Evolutionary conservation across 2,888 invertebrate species (phyloP).

Genomic region (Phyto melanocephala): DNA sequence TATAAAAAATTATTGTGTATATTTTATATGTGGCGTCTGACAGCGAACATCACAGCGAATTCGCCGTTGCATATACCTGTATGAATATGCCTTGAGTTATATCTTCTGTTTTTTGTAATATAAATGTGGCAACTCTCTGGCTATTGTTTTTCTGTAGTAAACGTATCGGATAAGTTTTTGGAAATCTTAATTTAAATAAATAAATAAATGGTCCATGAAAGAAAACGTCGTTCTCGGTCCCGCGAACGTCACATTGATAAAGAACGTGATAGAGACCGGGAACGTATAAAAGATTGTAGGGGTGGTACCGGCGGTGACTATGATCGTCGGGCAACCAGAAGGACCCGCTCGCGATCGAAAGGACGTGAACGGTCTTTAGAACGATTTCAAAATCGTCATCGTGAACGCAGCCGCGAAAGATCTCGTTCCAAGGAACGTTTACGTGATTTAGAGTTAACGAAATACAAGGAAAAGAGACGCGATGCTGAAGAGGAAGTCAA

Average conservation of each 20-base stretch:
- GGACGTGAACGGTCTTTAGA: conserved; percentile 51
- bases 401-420: conserved; percentile 68
- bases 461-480: conserved; percentile 49
- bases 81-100: too few species aligned
- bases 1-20: too few species aligned
- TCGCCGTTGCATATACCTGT: too few species aligned
- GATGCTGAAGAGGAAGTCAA: conserved; percentile 63
- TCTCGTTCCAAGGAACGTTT: conserved; percentile 71
- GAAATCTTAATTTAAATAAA: too few species aligned
- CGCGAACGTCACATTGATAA: conserved; percentile 74
- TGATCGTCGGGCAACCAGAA: conserved; percentile 44
- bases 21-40: too few species aligned
- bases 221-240: conserved; percentile 80
- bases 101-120: too few species aligned
- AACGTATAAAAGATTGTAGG: conserved; percentile 66
- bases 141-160: too few species aligned
- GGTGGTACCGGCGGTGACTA: conserved; percentile 62
- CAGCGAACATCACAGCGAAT: too few species aligned
- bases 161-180: not conserved
- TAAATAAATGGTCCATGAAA: conserved; percentile 78
- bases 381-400: conserved; percentile 36
- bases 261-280: conserved; percentile 70
- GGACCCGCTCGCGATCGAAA: conserved; percentile 64
- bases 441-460: conserved; percentile 12
- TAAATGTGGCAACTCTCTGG: not conserved